These are phyloP conservation scores for Rotaria socialis DNA, from an alignment of 2,888 invertebrate genomes.

Conservation along the genomic window DNA sequence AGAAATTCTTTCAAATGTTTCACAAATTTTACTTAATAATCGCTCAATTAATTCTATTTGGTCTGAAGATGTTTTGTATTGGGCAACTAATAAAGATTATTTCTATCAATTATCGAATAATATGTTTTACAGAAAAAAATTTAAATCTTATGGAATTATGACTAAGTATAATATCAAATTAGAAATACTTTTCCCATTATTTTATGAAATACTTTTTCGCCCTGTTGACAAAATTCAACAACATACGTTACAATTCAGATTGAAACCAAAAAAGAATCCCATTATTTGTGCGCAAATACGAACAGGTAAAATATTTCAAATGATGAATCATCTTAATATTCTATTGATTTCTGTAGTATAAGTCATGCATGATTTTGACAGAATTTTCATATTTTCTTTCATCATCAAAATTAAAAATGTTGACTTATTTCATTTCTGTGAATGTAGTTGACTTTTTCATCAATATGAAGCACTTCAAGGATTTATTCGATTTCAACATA, in stretches of 20 bases:
- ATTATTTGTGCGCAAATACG: conserved; percentile 40
- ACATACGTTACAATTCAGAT: background rate
- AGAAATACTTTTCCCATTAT: conserved; percentile 31
- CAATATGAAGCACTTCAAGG: too few relatives aligned
- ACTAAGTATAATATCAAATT: conserved; percentile 34
- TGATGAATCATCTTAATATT: too few relatives aligned
- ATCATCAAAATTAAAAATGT: too few relatives aligned
- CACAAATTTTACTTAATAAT: background rate
- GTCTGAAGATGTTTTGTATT: conserved; percentile 14
- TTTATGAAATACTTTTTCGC: conserved; percentile 8
- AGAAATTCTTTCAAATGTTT: background rate
- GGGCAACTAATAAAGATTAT: conserved; percentile 28
- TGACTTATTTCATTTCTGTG: too few relatives aligned
- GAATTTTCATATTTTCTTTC: too few relatives aligned
- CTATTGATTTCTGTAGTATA: too few relatives aligned
- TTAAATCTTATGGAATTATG: conserved; percentile 27
- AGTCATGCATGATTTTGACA: too few relatives aligned
- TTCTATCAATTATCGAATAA: conserved; percentile 23
- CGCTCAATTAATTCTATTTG: background rate
- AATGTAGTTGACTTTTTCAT: too few relatives aligned
- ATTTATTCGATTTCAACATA: too few relatives aligned
- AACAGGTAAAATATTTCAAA: background rate
- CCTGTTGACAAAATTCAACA: background rate
- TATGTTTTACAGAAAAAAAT: conserved; percentile 20
- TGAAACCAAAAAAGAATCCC: background rate